Evolutionary conservation across 2,113 vertebrate genomes (phyloP).

Genomic region (Hippocampus guttulatus): DNA sequence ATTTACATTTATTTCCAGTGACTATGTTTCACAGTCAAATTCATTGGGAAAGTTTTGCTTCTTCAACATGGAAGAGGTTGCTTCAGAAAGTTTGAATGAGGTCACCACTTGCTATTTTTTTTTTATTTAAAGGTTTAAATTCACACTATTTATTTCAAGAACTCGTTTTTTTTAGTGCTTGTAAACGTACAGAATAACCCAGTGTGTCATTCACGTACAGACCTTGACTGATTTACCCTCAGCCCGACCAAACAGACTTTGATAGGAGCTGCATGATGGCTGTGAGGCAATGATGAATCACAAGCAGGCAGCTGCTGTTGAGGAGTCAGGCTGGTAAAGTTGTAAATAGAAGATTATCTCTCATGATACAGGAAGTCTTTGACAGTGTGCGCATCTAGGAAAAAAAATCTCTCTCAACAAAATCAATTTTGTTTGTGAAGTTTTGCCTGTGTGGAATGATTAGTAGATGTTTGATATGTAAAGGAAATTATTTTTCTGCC

Average conservation of each 20-base stretch:
- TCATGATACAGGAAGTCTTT: conserved; percentile 34
- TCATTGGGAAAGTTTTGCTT: too few species aligned
- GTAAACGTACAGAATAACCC: neutral
- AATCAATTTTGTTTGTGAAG: neutral
- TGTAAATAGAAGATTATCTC: conserved; percentile 35
- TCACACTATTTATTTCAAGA: neutral
- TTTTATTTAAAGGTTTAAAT: neutral
- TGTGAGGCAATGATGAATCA: conserved; percentile 43
- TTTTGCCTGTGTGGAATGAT: conserved; percentile 28
- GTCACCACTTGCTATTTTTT: neutral
- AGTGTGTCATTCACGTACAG: conserved; percentile 8
- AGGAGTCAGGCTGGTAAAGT: conserved; percentile 21
- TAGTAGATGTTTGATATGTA: conserved; percentile 33
- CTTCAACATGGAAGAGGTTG: too few species aligned
- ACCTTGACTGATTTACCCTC: conserved; percentile 15
- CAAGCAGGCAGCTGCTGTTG: conserved; percentile 12
- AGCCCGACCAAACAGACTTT: conserved; percentile 26
- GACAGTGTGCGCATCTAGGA: conserved; percentile 25
- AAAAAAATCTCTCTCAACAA: conserved; percentile 26
- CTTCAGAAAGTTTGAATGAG: neutral
- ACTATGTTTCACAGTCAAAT: too few species aligned
- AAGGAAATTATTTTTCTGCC: conserved; percentile 16
- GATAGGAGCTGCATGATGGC: conserved; percentile 4
- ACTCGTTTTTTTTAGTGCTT: neutral
- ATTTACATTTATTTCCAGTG: too few species aligned